Evolutionary conservation across 2,888 invertebrate species (phyloP).

Genomic region (Drosophila neoperkinsi): DNA sequence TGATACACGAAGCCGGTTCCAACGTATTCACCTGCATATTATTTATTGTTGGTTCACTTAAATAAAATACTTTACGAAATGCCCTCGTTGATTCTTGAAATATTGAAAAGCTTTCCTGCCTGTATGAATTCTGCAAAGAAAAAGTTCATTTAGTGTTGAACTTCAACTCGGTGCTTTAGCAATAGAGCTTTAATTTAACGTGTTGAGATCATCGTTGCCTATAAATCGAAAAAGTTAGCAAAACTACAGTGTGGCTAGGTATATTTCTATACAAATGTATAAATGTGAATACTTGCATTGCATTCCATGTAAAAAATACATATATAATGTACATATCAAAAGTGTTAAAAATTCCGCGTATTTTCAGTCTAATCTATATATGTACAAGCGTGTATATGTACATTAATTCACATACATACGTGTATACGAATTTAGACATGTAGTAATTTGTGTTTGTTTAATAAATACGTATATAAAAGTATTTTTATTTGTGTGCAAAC

Average conservation of each 20-base stretch:
- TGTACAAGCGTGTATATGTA: neutral
- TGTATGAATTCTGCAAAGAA: conserved; percentile 46
- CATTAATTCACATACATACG: neutral
- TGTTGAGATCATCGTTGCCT: conserved; percentile 65
- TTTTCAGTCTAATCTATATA: conserved; percentile 5
- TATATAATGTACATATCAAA: conserved; percentile 1
- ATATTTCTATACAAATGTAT: conserved; percentile 10
- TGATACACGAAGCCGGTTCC: neutral
- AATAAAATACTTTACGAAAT: conserved; percentile 38
- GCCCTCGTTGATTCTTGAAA: conserved; percentile 46
- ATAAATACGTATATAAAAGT: conserved; percentile 2
- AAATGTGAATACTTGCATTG: neutral
- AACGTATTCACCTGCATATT: neutral
- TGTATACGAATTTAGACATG: conserved; percentile 2
- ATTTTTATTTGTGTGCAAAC: conserved; percentile 4
- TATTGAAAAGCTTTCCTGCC: conserved; percentile 47
- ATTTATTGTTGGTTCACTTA: conserved; percentile 1
- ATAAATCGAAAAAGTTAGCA: conserved; percentile 27
- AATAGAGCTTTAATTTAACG: conserved; percentile 57
- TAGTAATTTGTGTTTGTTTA: conserved; percentile 13
- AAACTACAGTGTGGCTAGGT: conserved; percentile 31
- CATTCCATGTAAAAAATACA: neutral
- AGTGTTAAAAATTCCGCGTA: conserved; percentile 1
- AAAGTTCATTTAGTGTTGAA: conserved; percentile 68
- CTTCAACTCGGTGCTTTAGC: conserved; percentile 66